Percentiles rank a stretch among this genome's conserved stretches.
Evolutionary conservation across 2,797 vertebrate genomes (phyloP).

Genomic region (Ctenochaetus hawaiiensis): DNA sequence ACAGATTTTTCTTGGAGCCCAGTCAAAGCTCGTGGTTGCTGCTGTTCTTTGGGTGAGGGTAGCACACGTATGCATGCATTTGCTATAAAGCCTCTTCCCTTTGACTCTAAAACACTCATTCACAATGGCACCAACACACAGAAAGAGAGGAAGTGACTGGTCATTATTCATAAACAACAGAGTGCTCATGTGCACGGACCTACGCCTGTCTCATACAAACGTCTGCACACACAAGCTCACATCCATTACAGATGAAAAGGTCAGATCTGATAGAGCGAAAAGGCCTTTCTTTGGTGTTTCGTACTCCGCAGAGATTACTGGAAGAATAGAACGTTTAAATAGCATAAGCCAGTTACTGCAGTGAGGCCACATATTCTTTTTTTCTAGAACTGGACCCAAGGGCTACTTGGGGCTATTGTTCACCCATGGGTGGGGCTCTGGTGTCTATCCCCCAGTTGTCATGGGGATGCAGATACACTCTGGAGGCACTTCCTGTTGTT

Average conservation of each 20-base stretch:
- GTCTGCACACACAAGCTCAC: slow-evolving; percentile 39
- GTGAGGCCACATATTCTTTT: slow-evolving; percentile 49
- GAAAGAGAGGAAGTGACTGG: slow-evolving; percentile 62
- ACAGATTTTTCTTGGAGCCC: slow-evolving; percentile 37
- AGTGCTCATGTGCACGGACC: slow-evolving; percentile 35
- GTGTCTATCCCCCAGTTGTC: slow-evolving; percentile 37
- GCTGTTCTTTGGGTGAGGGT: slow-evolving; percentile 31
- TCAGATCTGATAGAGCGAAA: slow-evolving; percentile 68
- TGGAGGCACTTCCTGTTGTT: slow-evolving; percentile 65
- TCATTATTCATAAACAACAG: slow-evolving; percentile 53
- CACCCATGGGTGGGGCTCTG: slow-evolving; percentile 53
- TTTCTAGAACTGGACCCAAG: slow-evolving; percentile 45
- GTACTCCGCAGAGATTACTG: slow-evolving; percentile 47
- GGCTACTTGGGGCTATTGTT: slow-evolving; percentile 64
- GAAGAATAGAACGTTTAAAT: slow-evolving; percentile 77
- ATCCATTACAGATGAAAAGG: slow-evolving; percentile 62
- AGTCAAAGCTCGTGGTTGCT: slow-evolving; percentile 11
- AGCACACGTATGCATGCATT: slow-evolving; percentile 19
- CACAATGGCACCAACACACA: slow-evolving; percentile 56
- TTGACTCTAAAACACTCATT: slow-evolving; percentile 22
- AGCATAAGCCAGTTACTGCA: slow-evolving; percentile 36
- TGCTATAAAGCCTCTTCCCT: slow-evolving; percentile 51
- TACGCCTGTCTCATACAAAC: slow-evolving; percentile 39
- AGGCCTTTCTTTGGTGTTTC: slow-evolving; percentile 43
- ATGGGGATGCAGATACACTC: slow-evolving; percentile 50